These are phyloP conservation scores for Exephanes ischioxanthus DNA, from an alignment of 2,888 invertebrate species.

Conservation along the genomic window DNA sequence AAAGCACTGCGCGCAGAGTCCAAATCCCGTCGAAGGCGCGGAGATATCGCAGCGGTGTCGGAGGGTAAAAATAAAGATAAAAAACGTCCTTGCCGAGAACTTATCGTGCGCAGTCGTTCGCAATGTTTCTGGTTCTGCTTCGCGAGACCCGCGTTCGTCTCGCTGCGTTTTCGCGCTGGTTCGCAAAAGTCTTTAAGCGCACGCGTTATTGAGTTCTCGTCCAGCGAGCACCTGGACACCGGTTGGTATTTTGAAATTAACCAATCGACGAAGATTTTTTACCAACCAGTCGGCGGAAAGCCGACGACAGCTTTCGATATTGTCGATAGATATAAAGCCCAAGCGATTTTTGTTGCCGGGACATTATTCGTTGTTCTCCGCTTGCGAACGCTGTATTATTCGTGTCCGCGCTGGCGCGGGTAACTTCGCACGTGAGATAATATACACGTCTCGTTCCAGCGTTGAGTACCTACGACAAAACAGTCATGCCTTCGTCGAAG, in stretches of 20 bases:
- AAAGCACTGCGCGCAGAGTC: neutral
- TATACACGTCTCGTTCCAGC: conserved; percentile 45
- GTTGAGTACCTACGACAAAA: conserved; percentile 48
- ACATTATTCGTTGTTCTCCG: conserved; percentile 42
- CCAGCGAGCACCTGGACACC: conserved; percentile 30
- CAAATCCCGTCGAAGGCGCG: conserved; percentile 26
- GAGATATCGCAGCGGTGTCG: neutral
- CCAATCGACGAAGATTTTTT: conserved; percentile 34
- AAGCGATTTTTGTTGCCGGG: conserved; percentile 19
- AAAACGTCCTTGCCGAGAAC: neutral
- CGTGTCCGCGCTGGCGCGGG: conserved; percentile 26
- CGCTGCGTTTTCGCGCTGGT: neutral
- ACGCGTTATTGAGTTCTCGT: conserved; percentile 30
- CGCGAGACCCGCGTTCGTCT: neutral
- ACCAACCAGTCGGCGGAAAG: conserved; percentile 31
- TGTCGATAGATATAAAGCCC: conserved; percentile 41
- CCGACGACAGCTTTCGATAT: conserved; percentile 53
- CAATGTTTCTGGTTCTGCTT: conserved; percentile 40
- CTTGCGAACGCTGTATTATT: conserved; percentile 24
- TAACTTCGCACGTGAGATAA: conserved; percentile 24
- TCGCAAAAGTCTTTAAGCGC: neutral
- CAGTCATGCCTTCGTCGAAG: conserved; percentile 34
- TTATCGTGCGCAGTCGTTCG: neutral
- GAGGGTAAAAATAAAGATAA: neutral
- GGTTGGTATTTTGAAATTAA: conserved; percentile 55